phyloP scores from a whole-genome alignment of 2,888 invertebrate species.

The Nephrotoma flavescens region DNA sequence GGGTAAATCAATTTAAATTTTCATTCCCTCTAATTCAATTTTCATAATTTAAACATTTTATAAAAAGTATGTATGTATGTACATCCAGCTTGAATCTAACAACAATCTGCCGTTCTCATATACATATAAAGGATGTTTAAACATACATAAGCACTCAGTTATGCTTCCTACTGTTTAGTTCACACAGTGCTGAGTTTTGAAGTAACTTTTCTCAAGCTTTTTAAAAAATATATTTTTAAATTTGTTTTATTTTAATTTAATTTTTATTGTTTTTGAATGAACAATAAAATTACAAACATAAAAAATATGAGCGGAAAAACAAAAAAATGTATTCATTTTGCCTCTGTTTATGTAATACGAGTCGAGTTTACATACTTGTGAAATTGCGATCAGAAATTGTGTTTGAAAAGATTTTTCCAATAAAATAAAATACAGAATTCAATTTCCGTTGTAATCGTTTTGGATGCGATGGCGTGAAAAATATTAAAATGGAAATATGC shows the following conservation, averaged over 20 bases:
- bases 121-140: background rate
- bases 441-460: background rate
- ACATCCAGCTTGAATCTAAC: background rate
- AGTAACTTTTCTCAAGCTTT: background rate
- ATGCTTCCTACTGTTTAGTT: background rate
- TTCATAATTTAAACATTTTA: background rate
- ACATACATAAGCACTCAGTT: background rate
- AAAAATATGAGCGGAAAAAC: background rate
- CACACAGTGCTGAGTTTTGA: background rate
- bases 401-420: background rate
- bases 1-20: background rate
- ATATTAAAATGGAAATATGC: no score
- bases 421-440: background rate
- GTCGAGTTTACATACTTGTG: background rate
- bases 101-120: background rate
- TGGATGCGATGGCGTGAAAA: background rate
- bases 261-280: background rate
- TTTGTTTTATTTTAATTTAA: background rate
- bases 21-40: background rate
- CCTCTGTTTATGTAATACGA: background rate
- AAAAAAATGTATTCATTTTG: background rate
- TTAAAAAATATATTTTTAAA: background rate
- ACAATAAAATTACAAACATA: background rate
- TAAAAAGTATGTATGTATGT: background rate
- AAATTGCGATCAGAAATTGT: background rate